A percentile compares a stretch with the other conserved stretches of the same genome.
Conservation (phyloP, 2,113 vertebrate species). For the Melanerpes aurifrons region DNA sequence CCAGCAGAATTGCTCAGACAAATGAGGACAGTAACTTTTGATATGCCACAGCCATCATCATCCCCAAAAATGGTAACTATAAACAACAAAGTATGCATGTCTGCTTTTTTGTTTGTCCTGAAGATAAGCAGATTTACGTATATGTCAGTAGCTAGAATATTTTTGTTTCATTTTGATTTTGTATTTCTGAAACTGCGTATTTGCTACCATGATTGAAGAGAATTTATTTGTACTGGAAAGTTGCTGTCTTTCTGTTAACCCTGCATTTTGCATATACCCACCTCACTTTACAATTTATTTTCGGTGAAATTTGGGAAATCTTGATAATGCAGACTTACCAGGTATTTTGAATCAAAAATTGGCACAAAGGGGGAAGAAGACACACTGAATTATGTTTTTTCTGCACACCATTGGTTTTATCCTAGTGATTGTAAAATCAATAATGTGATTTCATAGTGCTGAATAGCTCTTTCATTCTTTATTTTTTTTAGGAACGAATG, state of each 20-base stretch:
- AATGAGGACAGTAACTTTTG: neutral
- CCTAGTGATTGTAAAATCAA: neutral
- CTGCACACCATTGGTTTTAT: neutral
- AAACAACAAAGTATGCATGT: neutral
- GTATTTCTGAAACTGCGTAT: neutral
- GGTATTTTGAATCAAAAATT: neutral
- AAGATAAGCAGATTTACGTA: neutral
- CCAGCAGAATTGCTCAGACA: neutral
- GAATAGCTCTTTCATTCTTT: neutral
- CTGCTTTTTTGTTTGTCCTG: neutral
- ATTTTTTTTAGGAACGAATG: constrained; percentile 83
- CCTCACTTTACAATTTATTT: neutral
- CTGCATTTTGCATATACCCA: neutral
- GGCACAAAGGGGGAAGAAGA: neutral
- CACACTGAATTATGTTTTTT: neutral
- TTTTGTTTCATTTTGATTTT: neutral
- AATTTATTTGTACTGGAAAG: neutral
- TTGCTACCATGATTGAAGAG: neutral
- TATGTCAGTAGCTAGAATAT: neutral
- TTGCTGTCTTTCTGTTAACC: neutral
- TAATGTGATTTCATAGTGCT: neutral
- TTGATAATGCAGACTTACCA: neutral
- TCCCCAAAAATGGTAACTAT: neutral
- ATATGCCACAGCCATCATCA: neutral
- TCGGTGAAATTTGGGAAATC: neutral